Conservation (phyloP, 2,113 vertebrate species). For the Psammodynastes pulverulentus region DNA sequence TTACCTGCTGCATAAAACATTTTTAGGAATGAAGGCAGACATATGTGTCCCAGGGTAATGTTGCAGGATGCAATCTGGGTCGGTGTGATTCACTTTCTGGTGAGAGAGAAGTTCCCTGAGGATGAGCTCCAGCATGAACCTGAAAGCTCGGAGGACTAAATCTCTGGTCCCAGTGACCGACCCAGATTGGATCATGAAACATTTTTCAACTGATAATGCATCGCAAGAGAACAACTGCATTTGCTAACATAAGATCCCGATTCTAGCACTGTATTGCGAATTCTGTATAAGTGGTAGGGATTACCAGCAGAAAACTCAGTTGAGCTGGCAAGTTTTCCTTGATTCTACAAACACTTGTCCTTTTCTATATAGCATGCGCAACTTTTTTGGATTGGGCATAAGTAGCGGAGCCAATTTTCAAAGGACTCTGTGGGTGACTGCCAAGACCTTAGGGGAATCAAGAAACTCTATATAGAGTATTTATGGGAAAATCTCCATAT, state of each 20-base stretch:
- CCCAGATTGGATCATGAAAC: neutral
- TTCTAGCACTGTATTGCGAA: neutral
- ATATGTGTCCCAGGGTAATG: neutral
- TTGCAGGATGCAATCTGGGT: neutral
- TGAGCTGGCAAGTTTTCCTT: neutral
- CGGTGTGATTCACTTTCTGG: neutral
- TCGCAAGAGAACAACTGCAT: rapidly evolving
- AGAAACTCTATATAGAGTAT: neutral
- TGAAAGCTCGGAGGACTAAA: neutral
- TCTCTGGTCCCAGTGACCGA: neutral
- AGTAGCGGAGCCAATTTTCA: neutral
- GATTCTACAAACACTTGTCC: neutral
- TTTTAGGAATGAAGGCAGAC: neutral
- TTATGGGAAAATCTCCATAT: neutral
- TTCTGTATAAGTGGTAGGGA: neutral
- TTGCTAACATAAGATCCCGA: neutral
- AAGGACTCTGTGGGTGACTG: neutral
- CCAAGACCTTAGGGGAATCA: neutral
- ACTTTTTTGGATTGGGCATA: neutral
- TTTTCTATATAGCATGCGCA: neutral
- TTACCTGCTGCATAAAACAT: neutral
- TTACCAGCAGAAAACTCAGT: neutral
- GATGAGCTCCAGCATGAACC: neutral
- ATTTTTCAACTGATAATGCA: neutral
- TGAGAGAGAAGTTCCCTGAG: neutral